Evolutionary conservation across 2,888 invertebrate species (phyloP).

Genomic region (Microchrysa polita): DNA sequence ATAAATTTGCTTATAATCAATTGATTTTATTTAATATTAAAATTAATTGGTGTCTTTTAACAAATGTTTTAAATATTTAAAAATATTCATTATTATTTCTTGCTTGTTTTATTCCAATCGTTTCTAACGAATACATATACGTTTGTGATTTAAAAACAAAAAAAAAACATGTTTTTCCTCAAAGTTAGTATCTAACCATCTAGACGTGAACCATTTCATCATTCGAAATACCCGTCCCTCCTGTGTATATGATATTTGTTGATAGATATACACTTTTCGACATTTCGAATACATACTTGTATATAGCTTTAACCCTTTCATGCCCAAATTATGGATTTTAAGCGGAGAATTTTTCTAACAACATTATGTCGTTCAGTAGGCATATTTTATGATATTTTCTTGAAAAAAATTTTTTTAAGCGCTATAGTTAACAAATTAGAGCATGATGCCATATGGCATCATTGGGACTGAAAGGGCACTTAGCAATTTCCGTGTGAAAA

Average conservation of each 20-base stretch:
- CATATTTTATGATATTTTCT: too few species aligned
- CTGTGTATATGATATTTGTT: not conserved
- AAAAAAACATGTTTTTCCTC: not conserved
- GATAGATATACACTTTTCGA: too few species aligned
- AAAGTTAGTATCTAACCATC: conserved; percentile 16
- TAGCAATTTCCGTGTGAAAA: too few species aligned
- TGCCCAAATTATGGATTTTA: too few species aligned
- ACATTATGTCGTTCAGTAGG: too few species aligned
- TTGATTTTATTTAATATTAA: not conserved
- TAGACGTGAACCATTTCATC: not conserved
- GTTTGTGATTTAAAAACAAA: not conserved
- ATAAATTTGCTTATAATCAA: conserved; percentile 14
- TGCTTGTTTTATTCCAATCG: conserved; percentile 12
- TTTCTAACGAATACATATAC: conserved; percentile 8
- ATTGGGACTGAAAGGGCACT: too few species aligned
- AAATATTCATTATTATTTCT: not conserved
- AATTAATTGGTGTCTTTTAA: conserved; percentile 23
- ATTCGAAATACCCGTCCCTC: not conserved
- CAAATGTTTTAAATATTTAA: not conserved
- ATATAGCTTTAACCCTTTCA: too few species aligned
- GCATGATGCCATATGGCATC: too few species aligned
- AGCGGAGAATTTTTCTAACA: too few species aligned
- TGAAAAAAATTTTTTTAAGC: too few species aligned
- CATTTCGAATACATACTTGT: too few species aligned
- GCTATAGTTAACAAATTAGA: too few species aligned